Percentiles rank a stretch among this genome's conserved stretches.
phyloP scores from a whole-genome alignment of 2,888 invertebrate genomes.

The Tetheella fluctuosa region DNA sequence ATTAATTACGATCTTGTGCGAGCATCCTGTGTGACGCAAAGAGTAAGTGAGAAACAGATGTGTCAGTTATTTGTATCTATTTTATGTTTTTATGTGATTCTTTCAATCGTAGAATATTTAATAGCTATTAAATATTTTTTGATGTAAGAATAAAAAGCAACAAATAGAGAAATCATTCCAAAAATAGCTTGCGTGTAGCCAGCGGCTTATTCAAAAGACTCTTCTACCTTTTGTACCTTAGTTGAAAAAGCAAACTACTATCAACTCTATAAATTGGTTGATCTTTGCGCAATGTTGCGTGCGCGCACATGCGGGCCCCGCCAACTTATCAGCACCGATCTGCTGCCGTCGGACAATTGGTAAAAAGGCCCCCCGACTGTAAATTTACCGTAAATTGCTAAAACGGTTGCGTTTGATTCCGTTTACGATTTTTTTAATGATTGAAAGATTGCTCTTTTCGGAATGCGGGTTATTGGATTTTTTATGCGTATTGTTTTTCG shows the following conservation, averaged over 20 bases:
- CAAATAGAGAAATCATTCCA: too few relatives aligned
- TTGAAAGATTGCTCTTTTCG: conserved; percentile 72
- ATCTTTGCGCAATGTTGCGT: conserved; percentile 67
- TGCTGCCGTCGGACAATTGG: conserved; percentile 73
- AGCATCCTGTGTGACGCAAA: conserved; percentile 46
- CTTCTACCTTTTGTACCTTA: too few relatives aligned
- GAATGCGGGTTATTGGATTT: conserved; percentile 75
- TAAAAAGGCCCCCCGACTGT: conserved; percentile 72
- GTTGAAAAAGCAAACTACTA: neutral
- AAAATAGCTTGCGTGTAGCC: too few relatives aligned
- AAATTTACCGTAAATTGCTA: conserved; percentile 79
- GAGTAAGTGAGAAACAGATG: conserved; percentile 31
- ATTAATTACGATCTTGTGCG: conserved; percentile 67
- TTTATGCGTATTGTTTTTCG: conserved; percentile 47
- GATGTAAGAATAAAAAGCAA: too few relatives aligned
- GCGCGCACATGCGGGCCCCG: conserved; percentile 77
- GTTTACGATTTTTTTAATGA: conserved; percentile 69
- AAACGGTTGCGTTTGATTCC: conserved; percentile 73
- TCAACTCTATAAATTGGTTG: conserved; percentile 23
- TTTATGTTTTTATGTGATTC: neutral
- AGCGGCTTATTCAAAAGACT: too few relatives aligned
- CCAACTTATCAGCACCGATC: conserved; percentile 69
- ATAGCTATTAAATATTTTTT: too few relatives aligned
- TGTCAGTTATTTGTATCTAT: conserved; percentile 20
- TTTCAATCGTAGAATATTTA: too few relatives aligned